phyloP scores from a whole-genome alignment of 1,140 invertebrate species.

The Ips typographus region DNA sequence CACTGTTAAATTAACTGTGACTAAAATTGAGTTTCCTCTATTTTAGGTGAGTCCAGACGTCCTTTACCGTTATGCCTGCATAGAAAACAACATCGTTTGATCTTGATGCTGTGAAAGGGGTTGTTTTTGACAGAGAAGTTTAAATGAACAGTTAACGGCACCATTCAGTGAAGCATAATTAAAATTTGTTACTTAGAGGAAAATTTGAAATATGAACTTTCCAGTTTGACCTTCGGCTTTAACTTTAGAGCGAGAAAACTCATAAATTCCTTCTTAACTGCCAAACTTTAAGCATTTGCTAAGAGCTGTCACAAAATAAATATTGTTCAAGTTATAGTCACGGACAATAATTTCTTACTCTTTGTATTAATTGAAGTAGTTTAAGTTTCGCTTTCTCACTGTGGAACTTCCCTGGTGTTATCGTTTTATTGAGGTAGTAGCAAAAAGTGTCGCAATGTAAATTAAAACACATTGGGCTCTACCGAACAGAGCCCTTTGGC shows the following conservation, averaged over 20 bases:
- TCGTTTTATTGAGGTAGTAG: not conserved
- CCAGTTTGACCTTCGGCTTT: constrained; percentile 5
- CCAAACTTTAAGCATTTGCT: constrained; percentile 15
- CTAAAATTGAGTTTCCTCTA: not conserved
- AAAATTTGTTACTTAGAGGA: not conserved
- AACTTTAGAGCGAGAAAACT: constrained; percentile 7
- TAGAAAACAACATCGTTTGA: too few relatives aligned
- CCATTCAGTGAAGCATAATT: not conserved
- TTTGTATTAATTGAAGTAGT: not conserved
- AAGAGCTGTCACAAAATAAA: constrained; percentile 21
- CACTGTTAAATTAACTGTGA: not conserved
- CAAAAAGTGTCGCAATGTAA: constrained; percentile 7
- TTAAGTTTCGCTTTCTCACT: not conserved
- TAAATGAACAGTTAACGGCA: too few relatives aligned
- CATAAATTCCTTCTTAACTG: constrained; percentile 12
- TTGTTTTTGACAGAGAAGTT: too few relatives aligned
- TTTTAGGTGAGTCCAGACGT: not conserved
- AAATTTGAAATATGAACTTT: constrained; percentile 9
- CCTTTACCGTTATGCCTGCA: too few relatives aligned
- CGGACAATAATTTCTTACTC: constrained; percentile 14
- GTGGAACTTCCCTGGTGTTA: not conserved
- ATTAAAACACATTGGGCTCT: constrained; percentile 6
- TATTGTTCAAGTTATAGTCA: constrained; percentile 11
- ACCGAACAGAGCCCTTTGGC: constrained; percentile 11
- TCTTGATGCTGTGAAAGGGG: too few relatives aligned